phyloP scores from a whole-genome alignment of 2,113 vertebrate genomes.

The Tragelaphus buxtoni region DNA sequence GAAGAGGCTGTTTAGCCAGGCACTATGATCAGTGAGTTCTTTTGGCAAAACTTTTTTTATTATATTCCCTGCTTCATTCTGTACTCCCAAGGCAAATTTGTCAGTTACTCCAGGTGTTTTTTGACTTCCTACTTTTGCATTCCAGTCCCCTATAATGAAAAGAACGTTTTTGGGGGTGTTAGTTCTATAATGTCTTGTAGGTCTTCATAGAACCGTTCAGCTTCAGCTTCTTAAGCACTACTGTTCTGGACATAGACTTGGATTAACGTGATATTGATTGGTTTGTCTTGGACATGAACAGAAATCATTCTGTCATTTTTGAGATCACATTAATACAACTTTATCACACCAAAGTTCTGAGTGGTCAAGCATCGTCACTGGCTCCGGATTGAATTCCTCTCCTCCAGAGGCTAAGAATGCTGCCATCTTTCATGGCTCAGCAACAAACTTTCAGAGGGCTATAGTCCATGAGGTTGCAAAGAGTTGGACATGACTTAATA shows the following conservation, averaged over 20 bases:
- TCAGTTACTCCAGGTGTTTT: not conserved
- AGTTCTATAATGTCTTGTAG: not conserved
- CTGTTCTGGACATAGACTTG: not conserved
- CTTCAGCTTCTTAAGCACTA: not conserved
- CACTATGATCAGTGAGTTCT: not conserved
- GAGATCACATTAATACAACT: not conserved
- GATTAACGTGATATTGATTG: not conserved
- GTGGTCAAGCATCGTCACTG: accelerated
- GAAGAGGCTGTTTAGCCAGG: not conserved
- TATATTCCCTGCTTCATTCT: not conserved
- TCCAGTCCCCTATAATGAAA: not conserved
- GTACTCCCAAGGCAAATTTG: not conserved
- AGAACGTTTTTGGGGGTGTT: not conserved
- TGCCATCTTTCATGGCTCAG: not conserved
- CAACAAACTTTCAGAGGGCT: not conserved
- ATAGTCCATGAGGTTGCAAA: not conserved
- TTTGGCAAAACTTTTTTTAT: not conserved
- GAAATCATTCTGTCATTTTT: not conserved
- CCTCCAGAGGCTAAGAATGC: not conserved
- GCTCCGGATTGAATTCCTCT: not conserved
- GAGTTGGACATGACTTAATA: not conserved
- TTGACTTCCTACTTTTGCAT: not conserved
- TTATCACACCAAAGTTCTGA: not conserved
- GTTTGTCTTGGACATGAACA: not conserved
- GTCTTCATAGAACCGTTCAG: not conserved